Evolutionary conservation across 2,113 vertebrate species (phyloP), one percentile per base, ranked within the genome.

Genomic region (Silurus asotus): DNA sequence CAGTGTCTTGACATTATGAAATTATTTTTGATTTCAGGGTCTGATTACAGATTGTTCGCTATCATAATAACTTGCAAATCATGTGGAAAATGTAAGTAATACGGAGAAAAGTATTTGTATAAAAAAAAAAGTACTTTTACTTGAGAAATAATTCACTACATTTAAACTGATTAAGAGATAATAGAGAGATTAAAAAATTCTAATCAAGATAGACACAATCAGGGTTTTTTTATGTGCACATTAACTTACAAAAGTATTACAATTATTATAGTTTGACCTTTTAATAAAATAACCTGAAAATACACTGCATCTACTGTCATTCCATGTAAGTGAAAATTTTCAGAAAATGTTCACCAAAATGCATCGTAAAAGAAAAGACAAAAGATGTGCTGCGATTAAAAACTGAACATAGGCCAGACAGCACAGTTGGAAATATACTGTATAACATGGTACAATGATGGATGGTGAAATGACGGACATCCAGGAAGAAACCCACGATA

Each of bases 201-300:
- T 56, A 77, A 77, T 77, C 28, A 77, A 77, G 6, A 55, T 15
- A 53, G 23, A 25, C 51, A 77, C n/a, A 77, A 25, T 56, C 51
- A 3, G 11, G 23, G 49, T 77, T 15, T 77, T 77, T 76, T 77
- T 77, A 53, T 55, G 49, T 53, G 74, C 74, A 77, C 74, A 77
- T 77, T 23, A 55, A 77, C 51, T 77, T 77, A 76, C 10, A 37
- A 76, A 76, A n/a, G 74, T 25, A 77, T 77, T 55, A 13, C 13
- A 25, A 25, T 77, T 25, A 77, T 55, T 77, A 55, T 11, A 55
- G 53, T 15, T 55, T 77, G 74, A 77, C 49, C 74, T 55, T n/a
- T 6, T 13, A 53, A n/a, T n/a, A n/a, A 76, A 76, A n/a, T 19
- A 49, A 25, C 51, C 23, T 55, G 8, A 28, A 25, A 25, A 76